These are phyloP conservation scores for Orientallactaga bullata DNA, from an alignment of 2,113 vertebrate genomes.

Conservation along the genomic window DNA sequence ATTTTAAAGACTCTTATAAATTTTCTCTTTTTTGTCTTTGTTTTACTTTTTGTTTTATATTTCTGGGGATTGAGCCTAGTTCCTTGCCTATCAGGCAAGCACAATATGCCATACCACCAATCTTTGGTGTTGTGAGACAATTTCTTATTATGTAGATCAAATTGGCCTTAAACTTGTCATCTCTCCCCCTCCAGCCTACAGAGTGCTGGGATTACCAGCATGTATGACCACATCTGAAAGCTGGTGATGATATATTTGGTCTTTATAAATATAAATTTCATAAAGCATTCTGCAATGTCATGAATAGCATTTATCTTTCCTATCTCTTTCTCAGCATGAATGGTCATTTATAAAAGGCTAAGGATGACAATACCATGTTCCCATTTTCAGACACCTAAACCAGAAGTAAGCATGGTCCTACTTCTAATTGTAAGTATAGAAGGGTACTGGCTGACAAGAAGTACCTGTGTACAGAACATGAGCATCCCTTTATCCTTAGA, in stretches of 20 bases:
- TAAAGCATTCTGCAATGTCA: neutral
- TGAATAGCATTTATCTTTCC: neutral
- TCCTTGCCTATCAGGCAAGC: neutral
- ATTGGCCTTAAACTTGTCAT: neutral
- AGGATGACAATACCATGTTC: accelerated
- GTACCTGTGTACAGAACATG: neutral
- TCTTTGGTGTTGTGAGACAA: neutral
- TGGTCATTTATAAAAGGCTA: neutral
- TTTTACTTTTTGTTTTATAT: neutral
- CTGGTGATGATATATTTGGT: neutral
- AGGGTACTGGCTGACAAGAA: neutral
- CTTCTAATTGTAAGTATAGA: neutral
- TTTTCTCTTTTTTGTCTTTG: neutral
- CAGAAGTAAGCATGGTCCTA: neutral
- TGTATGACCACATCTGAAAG: neutral
- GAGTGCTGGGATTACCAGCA: neutral
- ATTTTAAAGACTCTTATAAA: no score
- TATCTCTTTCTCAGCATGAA: neutral
- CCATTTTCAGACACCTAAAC: neutral
- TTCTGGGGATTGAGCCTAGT: neutral
- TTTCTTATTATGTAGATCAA: neutral
- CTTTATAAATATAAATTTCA: neutral
- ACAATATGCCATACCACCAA: neutral
- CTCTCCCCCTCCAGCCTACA: neutral
- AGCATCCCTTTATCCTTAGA: neutral